Conservation (phyloP, 2,113 vertebrate species). For the Brachyistius frenatus region DNA sequence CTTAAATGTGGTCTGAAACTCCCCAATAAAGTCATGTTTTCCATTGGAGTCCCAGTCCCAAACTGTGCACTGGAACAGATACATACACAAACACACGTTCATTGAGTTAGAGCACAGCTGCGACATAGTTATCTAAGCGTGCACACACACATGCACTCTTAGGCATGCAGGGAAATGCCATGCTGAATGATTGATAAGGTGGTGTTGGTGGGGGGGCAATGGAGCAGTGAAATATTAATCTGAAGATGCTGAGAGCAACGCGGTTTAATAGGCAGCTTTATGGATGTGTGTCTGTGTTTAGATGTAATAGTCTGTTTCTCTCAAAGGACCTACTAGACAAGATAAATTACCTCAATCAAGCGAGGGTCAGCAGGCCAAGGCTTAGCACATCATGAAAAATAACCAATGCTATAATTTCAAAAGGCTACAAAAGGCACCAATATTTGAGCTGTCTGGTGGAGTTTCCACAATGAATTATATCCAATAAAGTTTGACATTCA, state of each 20-base stretch:
- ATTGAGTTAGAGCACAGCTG: constrained; percentile 46
- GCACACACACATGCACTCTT: constrained; percentile 37
- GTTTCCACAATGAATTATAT: constrained; percentile 33
- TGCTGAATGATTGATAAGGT: constrained; percentile 83
- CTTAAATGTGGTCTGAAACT: constrained; percentile 95
- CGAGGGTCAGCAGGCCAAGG: constrained; percentile 42
- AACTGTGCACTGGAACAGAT: constrained; percentile 91
- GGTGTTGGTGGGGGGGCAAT: constrained; percentile 76
- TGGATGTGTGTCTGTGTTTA: constrained; percentile 47
- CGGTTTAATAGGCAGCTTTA: constrained; percentile 63
- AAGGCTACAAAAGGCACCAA: neutral
- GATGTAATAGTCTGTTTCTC: constrained; percentile 61
- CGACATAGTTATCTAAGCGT: constrained; percentile 46
- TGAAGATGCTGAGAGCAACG: constrained; percentile 77
- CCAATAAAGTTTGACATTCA: constrained; percentile 16
- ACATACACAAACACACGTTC: constrained; percentile 7
- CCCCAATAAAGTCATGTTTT: constrained; percentile 98
- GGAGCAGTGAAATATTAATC: constrained; percentile 84
- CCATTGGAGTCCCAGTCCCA: constrained; percentile 99
- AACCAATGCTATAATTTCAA: constrained; percentile 30
- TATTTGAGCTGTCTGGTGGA: neutral
- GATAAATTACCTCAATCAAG: constrained; percentile 68
- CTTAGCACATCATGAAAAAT: constrained; percentile 24
- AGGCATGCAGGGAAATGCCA: constrained; percentile 79
- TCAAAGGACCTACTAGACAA: constrained; percentile 50